Evolutionary conservation across 1,140 invertebrate genomes (phyloP), one percentile per base, ranked within the genome.

Genomic region (Neodiprion fabricii): DNA sequence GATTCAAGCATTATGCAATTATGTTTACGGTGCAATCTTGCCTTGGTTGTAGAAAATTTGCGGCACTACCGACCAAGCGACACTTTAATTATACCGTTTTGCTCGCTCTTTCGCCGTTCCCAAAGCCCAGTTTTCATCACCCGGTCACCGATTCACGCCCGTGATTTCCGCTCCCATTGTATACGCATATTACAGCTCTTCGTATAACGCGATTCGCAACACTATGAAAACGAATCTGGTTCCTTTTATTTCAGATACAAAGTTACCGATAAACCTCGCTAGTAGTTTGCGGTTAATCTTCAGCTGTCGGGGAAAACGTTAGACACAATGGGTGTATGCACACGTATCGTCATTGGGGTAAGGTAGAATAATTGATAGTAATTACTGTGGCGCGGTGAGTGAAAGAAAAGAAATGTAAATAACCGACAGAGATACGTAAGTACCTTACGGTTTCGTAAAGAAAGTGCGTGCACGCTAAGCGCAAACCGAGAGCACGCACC

Each of bases 1-100:
- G 80, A 79, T 81, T 82, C 79, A 71, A 71, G 75, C 67, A 82
- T 83, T 83, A 77, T 78, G 81, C 81, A 83, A 83, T 77, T 78
- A 77, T 78, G 82, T 81, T 79, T 73, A 77, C 77, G 74, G 72
- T 73, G 65, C 76, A 82, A 82, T 79, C 81, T 83, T 83, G 81
- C 72, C 71, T 76, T 74, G 75, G 1, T 76, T 71, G 76, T 78
- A 53, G 11, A 61, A 68, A 75, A 75, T 67, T 75, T 48, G 70
- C 69, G 71, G 53, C 53, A 61, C 28, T 40, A 40, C 11, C 53
- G 53, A 61, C n/a, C 70, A 40, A 48, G 72, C 76, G 70, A 69
- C 73, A 77, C 75, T 9, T 77, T 75, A 75, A 77, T 77, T 77
- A 72, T 71, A 61, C 67, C 70, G 48, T 17, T 12, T 71, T 71